A percentile compares a stretch with the other conserved stretches of the same genome.
Conservation (phyloP, 1,140 invertebrate species). For the Pteromalus puparum region DNA sequence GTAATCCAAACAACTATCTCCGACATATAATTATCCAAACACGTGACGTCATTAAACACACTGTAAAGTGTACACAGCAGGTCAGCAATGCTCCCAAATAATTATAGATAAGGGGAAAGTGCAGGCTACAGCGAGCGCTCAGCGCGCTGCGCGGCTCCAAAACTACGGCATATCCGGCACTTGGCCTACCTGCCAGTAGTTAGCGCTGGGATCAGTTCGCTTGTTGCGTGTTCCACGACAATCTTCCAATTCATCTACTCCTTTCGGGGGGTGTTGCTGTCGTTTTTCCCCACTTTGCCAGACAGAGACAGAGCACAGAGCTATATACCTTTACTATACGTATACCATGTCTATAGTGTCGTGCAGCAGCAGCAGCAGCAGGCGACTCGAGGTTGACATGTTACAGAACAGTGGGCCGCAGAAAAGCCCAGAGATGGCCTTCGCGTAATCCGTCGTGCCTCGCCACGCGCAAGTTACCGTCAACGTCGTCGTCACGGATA, state of each 20-base stretch:
- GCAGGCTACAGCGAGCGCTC: too few species aligned
- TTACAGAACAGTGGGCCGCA: background rate
- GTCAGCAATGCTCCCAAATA: too few species aligned
- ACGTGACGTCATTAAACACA: background rate
- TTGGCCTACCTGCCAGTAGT: slow-evolving; percentile 33
- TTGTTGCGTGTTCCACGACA: slow-evolving; percentile 8
- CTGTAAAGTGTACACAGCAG: background rate
- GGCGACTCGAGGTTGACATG: background rate
- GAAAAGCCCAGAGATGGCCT: background rate
- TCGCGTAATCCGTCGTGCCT: background rate
- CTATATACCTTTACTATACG: background rate
- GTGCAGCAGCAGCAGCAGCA: background rate
- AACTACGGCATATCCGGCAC: background rate
- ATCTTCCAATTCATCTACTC: slow-evolving; percentile 45
- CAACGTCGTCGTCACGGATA: background rate
- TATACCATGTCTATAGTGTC: background rate
- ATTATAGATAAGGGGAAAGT: background rate
- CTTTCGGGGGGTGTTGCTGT: slow-evolving; percentile 48
- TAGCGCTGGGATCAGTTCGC: slow-evolving; percentile 43
- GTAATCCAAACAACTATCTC: too few species aligned
- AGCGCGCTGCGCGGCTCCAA: too few species aligned
- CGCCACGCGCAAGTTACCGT: background rate
- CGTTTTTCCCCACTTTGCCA: slow-evolving; percentile 34
- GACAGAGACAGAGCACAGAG: background rate
- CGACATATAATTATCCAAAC: background rate